phyloP scores from a whole-genome alignment of 2,113 vertebrate species.

The Agelaius tricolor region DNA sequence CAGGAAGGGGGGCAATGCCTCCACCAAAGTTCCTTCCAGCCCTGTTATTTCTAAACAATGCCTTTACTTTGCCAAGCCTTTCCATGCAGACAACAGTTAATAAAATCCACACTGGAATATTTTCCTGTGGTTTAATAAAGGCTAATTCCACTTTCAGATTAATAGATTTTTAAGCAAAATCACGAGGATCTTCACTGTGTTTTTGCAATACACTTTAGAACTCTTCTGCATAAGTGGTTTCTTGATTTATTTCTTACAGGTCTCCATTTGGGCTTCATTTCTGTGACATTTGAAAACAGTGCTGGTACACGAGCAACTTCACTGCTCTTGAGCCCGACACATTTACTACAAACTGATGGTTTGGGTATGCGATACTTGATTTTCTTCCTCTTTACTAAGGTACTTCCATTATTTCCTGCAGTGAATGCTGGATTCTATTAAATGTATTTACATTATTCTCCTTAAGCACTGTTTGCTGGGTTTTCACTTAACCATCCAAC shows the following conservation, averaged over 20 bases:
- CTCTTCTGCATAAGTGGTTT: not conserved
- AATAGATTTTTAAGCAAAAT: constrained; percentile 33
- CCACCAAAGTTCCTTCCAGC: not conserved
- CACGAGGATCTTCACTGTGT: not conserved
- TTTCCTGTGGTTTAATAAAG: constrained; percentile 14
- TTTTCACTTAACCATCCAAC: constrained; percentile 33
- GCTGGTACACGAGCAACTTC: not conserved
- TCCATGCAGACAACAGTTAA: not conserved
- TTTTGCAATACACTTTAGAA: not conserved
- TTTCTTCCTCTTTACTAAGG: not conserved
- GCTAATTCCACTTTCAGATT: not conserved
- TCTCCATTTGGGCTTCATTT: not conserved
- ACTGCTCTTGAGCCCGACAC: not conserved
- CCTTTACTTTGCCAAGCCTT: not conserved
- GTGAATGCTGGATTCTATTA: constrained; percentile 42
- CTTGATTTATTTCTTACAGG: not conserved
- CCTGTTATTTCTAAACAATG: constrained; percentile 10
- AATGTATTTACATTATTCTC: constrained; percentile 64
- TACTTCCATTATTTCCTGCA: not conserved
- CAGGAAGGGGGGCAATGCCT: not conserved
- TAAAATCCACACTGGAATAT: not conserved
- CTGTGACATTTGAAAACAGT: not conserved
- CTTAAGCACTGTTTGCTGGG: constrained; percentile 21
- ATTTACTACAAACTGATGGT: not conserved
- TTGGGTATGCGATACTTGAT: not conserved